Evolutionary conservation across 2,113 vertebrate genomes (phyloP).

Genomic region (Sorex araneus): DNA sequence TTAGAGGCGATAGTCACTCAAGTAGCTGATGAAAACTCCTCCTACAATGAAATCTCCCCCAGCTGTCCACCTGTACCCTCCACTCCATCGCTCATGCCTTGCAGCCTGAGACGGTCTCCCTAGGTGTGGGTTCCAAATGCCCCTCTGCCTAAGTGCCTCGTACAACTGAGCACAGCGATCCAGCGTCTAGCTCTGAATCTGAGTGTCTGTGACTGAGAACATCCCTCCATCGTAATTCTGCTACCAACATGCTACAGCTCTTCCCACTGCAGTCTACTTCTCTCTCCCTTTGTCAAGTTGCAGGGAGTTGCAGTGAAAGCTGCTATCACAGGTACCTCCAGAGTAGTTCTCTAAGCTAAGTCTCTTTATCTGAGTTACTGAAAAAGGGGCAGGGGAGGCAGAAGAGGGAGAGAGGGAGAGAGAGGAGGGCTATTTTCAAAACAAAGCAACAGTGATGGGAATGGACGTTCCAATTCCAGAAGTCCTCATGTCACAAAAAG

Average conservation of each 20-base stretch:
- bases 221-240: slow-evolving; percentile 11
- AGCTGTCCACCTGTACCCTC: no score
- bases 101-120: no score
- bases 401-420: no score
- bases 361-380: slow-evolving; percentile 50
- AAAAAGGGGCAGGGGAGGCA: background rate
- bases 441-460: slow-evolving; percentile 46
- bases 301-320: slow-evolving; percentile 27
- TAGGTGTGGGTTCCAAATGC: no score
- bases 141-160: background rate
- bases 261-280: background rate
- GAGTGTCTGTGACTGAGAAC: background rate
- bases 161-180: slow-evolving; percentile 43
- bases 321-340: slow-evolving; percentile 24
- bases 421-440: background rate
- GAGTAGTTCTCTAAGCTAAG: slow-evolving; percentile 37
- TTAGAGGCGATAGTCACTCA: no score
- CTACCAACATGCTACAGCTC: slow-evolving; percentile 29
- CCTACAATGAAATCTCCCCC: background rate
- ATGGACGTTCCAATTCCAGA: slow-evolving; percentile 52
- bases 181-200: background rate
- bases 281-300: background rate
- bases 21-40: no score
- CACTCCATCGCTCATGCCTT: no score
- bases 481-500: slow-evolving; percentile 42